phyloP scores from a whole-genome alignment of 2,113 vertebrate genomes.

The Colius striatus region DNA sequence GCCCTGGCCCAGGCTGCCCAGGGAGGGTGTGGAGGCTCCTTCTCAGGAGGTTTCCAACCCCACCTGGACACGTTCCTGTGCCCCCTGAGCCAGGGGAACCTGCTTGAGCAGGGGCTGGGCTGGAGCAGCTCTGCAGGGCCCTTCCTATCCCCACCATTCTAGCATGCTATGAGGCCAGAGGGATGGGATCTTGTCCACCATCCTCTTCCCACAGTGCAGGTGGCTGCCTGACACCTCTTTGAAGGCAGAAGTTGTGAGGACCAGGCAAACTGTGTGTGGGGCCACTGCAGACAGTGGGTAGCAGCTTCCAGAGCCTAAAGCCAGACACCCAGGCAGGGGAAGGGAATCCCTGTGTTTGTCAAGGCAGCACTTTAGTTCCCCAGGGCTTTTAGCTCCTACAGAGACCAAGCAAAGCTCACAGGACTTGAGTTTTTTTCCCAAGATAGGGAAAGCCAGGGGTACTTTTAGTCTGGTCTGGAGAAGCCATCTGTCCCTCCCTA shows the following conservation, averaged over 20 bases:
- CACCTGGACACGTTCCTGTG: too few relatives aligned
- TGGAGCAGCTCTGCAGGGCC: too few relatives aligned
- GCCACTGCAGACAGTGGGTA: not conserved
- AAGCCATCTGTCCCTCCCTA: not conserved
- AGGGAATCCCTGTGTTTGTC: not conserved
- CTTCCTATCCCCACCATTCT: too few relatives aligned
- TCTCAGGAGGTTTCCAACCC: too few relatives aligned
- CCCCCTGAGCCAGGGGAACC: too few relatives aligned
- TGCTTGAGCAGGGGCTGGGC: too few relatives aligned
- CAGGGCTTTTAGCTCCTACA: not conserved
- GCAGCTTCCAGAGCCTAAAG: not conserved
- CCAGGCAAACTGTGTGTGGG: not conserved
- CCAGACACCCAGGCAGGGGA: not conserved
- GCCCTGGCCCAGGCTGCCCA: too few relatives aligned
- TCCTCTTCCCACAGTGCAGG: accelerated
- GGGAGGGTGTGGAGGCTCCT: too few relatives aligned
- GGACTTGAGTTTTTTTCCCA: not conserved
- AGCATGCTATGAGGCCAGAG: not conserved
- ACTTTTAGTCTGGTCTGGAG: not conserved
- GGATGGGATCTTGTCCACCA: not conserved
- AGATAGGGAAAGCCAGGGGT: not conserved
- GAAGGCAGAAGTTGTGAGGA: not conserved
- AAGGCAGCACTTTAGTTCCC: not conserved
- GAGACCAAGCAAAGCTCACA: not conserved
- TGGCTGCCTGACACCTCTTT: not conserved